phyloP scores from a whole-genome alignment of 2,797 vertebrate genomes.

The Trachops cirrhosus region DNA sequence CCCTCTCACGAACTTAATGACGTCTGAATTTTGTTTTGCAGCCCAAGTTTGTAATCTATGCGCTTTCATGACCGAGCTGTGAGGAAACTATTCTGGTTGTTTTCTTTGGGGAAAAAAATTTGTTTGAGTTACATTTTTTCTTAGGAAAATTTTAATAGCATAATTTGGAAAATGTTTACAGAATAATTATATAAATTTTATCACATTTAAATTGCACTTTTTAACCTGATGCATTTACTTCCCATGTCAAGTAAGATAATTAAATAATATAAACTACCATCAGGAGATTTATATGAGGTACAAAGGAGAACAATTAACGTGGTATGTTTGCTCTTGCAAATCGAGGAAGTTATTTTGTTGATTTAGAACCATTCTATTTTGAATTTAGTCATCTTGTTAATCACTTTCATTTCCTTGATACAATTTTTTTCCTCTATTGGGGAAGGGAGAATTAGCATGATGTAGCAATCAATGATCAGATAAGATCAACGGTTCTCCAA shows the following conservation, averaged over 20 bases:
- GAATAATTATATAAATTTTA: background rate
- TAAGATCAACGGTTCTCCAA: background rate
- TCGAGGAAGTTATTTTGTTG: background rate
- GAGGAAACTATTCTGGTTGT: background rate
- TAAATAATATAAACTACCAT: background rate
- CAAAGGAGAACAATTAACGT: slow-evolving; percentile 15
- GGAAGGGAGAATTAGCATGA: background rate
- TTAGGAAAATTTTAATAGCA: background rate
- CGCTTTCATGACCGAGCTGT: background rate
- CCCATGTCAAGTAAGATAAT: background rate
- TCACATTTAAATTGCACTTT: background rate
- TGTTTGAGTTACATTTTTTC: background rate
- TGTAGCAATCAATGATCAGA: background rate
- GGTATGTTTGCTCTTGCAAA: background rate
- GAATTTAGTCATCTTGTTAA: background rate
- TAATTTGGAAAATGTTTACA: background rate
- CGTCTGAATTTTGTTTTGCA: background rate
- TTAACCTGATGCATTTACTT: background rate
- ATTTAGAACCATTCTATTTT: background rate
- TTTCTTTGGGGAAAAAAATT: background rate
- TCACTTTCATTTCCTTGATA: background rate
- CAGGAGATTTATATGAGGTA: background rate
- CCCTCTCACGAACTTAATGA: background rate
- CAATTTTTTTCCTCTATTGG: background rate
- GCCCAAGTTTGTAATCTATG: background rate